Evolutionary conservation across 2,888 invertebrate genomes (phyloP), one percentile per base, ranked within the genome.

Genomic region (Geophilus truncorum): DNA sequence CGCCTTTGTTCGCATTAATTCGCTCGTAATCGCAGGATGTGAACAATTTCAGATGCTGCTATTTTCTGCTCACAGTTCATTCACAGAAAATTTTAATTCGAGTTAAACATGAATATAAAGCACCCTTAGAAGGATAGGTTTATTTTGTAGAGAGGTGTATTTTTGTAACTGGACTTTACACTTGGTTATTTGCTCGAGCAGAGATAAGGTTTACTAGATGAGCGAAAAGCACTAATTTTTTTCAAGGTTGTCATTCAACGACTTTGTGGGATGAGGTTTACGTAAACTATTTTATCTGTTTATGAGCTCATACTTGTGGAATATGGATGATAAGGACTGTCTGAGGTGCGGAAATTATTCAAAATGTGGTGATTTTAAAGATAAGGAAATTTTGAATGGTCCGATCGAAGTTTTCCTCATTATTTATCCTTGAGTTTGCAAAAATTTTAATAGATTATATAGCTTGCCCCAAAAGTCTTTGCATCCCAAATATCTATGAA

Each of bases 41-140:
- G 70, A 70, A 70, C 70, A 70, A 70, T 70, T 70, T 70, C 70
- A 70, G 15, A 70, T 70, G 70, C 70, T 70, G 25, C 70, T 70
- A 70, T 70, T 70, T 70, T 70, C 70, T 62, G 70, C 28, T 70
- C 70, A 9, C n/a, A 28, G 25, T 70, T 70, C 70, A 70, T 70
- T 70, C 25, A 70, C 28, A 70, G 70, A 23, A 23, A 70, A n/a
- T 51, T 51, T 51, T 51, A 51, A 51, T 51, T 51, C 70, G n/a
- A 25, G 6, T 51, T 3, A n/a, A n/a, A n/a, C 45, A 45, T 45
- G 45, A 45, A 45, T 45, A 45, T 45, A 15, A 51, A 51, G 18
- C 18, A 15, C 3, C 18, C 18, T 18, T 21, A 7, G 5, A 51
- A 51, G 51, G 7, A 1, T 4, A 32, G 9, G 32, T 18, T 51